Evolutionary conservation across 2,113 vertebrate genomes (phyloP).

Genomic region (Tretioscincus oriximinensis): DNA sequence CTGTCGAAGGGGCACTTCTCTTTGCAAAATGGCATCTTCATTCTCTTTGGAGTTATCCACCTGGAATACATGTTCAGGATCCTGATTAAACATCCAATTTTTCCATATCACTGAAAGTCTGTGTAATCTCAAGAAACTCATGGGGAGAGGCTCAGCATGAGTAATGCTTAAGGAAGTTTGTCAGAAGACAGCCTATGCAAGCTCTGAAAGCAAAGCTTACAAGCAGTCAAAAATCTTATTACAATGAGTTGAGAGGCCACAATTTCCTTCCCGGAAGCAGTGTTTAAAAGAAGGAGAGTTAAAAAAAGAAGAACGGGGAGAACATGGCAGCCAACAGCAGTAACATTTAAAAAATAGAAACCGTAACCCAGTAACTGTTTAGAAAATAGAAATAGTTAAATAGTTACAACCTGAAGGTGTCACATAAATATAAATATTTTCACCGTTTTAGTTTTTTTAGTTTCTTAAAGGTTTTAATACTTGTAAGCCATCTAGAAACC

Average conservation of each 20-base stretch:
- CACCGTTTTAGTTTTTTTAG: background rate
- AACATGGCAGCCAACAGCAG: no score
- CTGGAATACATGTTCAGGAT: constrained; percentile 85
- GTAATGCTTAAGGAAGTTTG: constrained; percentile 11
- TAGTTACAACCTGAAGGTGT: background rate
- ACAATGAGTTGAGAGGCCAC: constrained; percentile 65
- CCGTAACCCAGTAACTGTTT: constrained; percentile 19
- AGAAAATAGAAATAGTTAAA: constrained; percentile 22
- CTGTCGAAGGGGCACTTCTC: constrained; percentile 81
- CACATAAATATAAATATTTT: background rate
- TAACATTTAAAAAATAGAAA: constrained; percentile 38
- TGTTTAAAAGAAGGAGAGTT: constrained; percentile 41
- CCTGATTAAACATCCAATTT: constrained; percentile 90
- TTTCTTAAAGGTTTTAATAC: background rate
- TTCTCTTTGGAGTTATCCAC: constrained; percentile 91
- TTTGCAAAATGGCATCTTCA: constrained; percentile 82
- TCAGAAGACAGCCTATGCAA: background rate
- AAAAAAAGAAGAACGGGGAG: no score
- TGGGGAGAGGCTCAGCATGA: constrained; percentile 61
- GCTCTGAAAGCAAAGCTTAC: constrained; percentile 21
- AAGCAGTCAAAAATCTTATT: constrained; percentile 41
- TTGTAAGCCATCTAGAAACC: no score
- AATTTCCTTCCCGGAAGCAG: constrained; percentile 86
- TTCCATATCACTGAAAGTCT: constrained; percentile 83
- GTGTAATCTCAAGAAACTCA: constrained; percentile 81